Percentiles rank a stretch among this genome's conserved stretches.
Conservation (phyloP, 2,888 invertebrate species). For the Carabus problematicus region DNA sequence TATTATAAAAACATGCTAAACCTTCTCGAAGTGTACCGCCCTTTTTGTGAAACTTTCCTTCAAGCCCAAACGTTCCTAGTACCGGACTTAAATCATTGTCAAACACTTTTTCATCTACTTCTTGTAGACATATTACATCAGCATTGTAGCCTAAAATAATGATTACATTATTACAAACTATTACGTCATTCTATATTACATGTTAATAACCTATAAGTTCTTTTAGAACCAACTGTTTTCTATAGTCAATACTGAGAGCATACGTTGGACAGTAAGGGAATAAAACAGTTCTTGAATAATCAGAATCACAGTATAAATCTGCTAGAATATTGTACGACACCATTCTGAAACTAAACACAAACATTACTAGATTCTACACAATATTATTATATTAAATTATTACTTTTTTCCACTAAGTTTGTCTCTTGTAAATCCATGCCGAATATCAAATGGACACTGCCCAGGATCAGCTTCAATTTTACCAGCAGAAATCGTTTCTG, state of each 20-base stretch:
- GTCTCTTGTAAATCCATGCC: slow-evolving; percentile 74
- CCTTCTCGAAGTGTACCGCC: slow-evolving; percentile 81
- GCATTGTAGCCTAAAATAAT: slow-evolving; percentile 79
- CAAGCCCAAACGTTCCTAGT: slow-evolving; percentile 64
- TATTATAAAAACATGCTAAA: slow-evolving; percentile 77
- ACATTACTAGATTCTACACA: not conserved
- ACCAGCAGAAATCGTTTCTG: slow-evolving; percentile 67
- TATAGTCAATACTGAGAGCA: slow-evolving; percentile 82
- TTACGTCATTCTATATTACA: not conserved
- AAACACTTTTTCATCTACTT: slow-evolving; percentile 86
- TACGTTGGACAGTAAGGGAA: slow-evolving; percentile 86
- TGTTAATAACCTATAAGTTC: slow-evolving; percentile 74
- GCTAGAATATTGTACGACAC: slow-evolving; percentile 92
- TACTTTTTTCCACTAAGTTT: slow-evolving; percentile 67
- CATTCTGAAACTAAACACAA: slow-evolving; percentile 72
- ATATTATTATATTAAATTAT: slow-evolving; percentile 14
- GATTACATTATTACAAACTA: not conserved
- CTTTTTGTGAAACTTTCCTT: slow-evolving; percentile 73
- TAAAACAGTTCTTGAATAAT: slow-evolving; percentile 73
- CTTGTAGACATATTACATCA: slow-evolving; percentile 91
- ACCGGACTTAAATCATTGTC: slow-evolving; percentile 69
- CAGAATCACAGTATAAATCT: slow-evolving; percentile 88
- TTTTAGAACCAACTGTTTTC: slow-evolving; percentile 83
- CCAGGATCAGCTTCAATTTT: slow-evolving; percentile 78
- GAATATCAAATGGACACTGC: slow-evolving; percentile 79